A percentile compares a stretch with the other conserved stretches of the same genome.
Evolutionary conservation across 35 echinoderm and acorn worm species (phyloP).

Genomic region (Anneissia japonica): DNA sequence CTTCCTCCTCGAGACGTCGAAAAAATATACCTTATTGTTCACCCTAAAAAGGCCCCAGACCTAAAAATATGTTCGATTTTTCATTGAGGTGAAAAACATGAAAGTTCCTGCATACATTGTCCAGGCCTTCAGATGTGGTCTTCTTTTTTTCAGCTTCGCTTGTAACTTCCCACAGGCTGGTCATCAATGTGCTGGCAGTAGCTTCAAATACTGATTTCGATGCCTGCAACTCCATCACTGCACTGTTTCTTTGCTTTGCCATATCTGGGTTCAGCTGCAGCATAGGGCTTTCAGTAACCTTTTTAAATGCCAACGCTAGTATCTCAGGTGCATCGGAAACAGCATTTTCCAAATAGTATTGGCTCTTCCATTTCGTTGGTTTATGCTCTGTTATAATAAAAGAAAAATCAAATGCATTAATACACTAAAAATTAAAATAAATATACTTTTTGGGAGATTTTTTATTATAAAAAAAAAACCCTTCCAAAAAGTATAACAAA

Average conservation of each 20-base stretch:
- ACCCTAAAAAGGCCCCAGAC: slow-evolving; percentile 2
- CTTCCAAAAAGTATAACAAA: no score
- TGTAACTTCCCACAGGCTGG: neutral
- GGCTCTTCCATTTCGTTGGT: no score
- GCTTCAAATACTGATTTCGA: neutral
- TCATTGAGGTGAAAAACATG: neutral
- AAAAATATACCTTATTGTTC: neutral
- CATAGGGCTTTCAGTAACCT: neutral
- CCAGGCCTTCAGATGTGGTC: neutral
- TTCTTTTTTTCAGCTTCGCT: neutral
- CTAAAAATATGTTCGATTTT: neutral
- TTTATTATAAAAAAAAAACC: no score
- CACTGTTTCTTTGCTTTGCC: neutral
- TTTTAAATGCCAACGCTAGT: neutral
- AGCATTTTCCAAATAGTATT: no score
- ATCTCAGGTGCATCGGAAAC: neutral
- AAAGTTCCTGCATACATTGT: neutral
- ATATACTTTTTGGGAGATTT: no score
- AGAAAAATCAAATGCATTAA: no score
- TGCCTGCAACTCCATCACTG: neutral
- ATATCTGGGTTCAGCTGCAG: no score
- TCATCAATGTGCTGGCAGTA: neutral
- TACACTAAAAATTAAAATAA: no score
- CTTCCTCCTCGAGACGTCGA: neutral
- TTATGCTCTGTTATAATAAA: no score